These are phyloP conservation scores for Autographa pulchrina DNA, from an alignment of 2,888 invertebrate genomes.

Conservation along the genomic window DNA sequence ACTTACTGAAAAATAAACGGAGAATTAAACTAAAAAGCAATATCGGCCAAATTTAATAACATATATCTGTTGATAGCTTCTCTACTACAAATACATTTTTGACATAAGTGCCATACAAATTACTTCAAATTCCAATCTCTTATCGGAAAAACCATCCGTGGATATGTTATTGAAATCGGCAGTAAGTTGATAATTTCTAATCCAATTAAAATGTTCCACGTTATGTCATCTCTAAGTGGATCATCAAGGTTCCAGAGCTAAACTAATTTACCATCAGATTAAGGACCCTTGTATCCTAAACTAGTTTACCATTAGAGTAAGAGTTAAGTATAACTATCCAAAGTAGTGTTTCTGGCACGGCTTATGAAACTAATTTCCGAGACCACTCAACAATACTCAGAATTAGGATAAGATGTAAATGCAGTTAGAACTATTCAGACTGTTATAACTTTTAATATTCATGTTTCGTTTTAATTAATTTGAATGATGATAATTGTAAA, in stretches of 20 bases:
- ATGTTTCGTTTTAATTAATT: neutral
- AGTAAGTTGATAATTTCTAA: neutral
- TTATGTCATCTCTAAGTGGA: neutral
- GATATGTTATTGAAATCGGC: neutral
- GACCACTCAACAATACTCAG: neutral
- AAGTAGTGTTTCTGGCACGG: neutral
- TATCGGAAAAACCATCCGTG: no score
- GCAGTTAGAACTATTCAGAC: neutral
- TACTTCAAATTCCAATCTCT: no score
- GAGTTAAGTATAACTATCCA: neutral
- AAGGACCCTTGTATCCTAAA: neutral
- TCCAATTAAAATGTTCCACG: neutral
- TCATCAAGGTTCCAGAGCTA: neutral
- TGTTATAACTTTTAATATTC: neutral
- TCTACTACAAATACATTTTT: no score
- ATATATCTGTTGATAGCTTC: no score
- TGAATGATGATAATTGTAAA: constrained; percentile 57
- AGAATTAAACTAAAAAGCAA: no score
- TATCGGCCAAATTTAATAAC: no score
- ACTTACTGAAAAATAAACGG: no score
- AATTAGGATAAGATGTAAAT: neutral
- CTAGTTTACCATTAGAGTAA: neutral
- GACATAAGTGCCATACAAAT: no score
- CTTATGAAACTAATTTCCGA: constrained; percentile 1
- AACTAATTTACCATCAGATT: constrained; percentile 1